Evolutionary conservation across 2,888 invertebrate species (phyloP).

Genomic region (Drosophila histrio): DNA sequence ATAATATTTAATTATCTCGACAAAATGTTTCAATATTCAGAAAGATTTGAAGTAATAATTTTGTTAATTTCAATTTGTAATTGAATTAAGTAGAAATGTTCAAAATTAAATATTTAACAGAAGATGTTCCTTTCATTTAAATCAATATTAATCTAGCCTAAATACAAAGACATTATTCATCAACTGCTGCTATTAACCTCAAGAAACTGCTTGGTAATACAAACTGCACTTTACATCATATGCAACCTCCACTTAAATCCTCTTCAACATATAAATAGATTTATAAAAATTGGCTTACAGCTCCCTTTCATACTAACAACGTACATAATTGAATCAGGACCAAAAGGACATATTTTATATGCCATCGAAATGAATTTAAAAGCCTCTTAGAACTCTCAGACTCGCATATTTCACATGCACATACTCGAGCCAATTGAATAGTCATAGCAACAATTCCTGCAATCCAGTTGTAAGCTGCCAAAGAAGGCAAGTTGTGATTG

Average conservation of each 20-base stretch:
- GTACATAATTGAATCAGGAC: background rate
- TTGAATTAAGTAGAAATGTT: no score
- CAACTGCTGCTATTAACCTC: background rate
- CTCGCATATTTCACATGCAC: background rate
- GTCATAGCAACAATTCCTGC: conserved; percentile 6
- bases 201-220: background rate
- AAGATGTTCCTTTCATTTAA: no score
- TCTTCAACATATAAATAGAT: background rate
- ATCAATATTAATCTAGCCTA: no score
- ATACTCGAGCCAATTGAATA: conserved; percentile 3
- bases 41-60: no score
- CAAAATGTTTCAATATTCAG: no score
- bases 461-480: conserved; percentile 7
- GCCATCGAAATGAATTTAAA: conserved; percentile 5
- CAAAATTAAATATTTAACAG: no score
- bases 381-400: background rate
- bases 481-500: conserved; percentile 39
- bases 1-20: no score
- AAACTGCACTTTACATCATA: background rate
- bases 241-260: background rate
- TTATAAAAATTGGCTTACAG: background rate
- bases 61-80: no score
- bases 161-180: no score
- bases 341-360: background rate
- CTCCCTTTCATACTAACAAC: background rate